phyloP scores from a whole-genome alignment of 2,888 invertebrate genomes.

The Busseola fusca region DNA sequence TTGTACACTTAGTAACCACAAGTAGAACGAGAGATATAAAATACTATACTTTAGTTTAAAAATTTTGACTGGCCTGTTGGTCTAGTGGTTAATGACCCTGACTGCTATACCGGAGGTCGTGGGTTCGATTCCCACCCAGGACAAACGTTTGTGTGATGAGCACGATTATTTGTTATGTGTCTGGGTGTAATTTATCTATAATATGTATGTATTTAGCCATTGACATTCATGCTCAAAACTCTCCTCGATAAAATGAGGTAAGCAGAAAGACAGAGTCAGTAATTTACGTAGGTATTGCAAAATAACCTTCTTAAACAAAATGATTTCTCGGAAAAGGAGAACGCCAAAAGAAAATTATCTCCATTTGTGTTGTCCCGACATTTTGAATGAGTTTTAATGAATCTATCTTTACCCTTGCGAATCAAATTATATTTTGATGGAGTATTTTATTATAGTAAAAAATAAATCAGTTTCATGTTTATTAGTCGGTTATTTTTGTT shows the following conservation, averaged over 20 bases:
- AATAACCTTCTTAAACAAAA: constrained; percentile 24
- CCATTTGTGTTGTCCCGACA: constrained; percentile 46
- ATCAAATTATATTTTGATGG: constrained; percentile 61
- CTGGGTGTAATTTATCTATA: too few relatives aligned
- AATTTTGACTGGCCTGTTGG: too few relatives aligned
- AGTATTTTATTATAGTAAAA: constrained; percentile 47
- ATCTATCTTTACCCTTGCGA: constrained; percentile 41
- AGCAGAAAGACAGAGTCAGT: not conserved
- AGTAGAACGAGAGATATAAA: not conserved
- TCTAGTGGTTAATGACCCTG: too few relatives aligned
- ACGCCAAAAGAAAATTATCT: constrained; percentile 44
- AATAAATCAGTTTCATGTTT: constrained; percentile 16
- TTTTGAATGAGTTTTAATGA: constrained; percentile 68
- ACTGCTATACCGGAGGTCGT: too few relatives aligned
- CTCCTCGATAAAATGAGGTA: too few relatives aligned
- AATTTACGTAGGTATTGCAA: not conserved
- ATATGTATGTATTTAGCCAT: too few relatives aligned
- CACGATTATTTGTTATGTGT: too few relatives aligned
- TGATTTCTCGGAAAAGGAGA: not conserved
- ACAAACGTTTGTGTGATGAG: too few relatives aligned
- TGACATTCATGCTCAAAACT: too few relatives aligned
- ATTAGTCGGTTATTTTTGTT: not conserved
- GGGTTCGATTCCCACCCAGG: too few relatives aligned
- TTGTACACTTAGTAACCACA: not conserved
- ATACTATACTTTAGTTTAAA: not conserved